phyloP scores from a whole-genome alignment of 2,888 invertebrate species.

The Campopleginae sp. region DNA sequence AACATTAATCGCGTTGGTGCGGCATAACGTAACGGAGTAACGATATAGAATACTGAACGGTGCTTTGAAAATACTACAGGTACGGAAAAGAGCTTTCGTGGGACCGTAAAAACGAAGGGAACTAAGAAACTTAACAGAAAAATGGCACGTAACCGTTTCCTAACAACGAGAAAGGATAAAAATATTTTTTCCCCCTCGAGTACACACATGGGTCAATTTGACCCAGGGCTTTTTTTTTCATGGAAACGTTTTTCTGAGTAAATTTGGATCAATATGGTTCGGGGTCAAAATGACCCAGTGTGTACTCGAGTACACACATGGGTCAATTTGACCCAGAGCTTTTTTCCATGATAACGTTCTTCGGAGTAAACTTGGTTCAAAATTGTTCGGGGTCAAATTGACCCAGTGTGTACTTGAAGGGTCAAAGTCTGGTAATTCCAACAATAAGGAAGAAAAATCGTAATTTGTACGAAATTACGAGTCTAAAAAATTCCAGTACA shows the following conservation, averaged over 20 bases:
- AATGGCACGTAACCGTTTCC: constrained; percentile 31
- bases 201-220: too few relatives aligned
- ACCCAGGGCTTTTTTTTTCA: too few relatives aligned
- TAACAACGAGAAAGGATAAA: constrained; percentile 22
- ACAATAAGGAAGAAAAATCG: background rate
- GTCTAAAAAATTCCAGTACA: constrained; percentile 25
- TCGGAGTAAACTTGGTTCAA: too few relatives aligned
- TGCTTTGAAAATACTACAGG: constrained; percentile 55
- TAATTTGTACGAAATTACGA: constrained; percentile 25
- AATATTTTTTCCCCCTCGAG: constrained; percentile 18
- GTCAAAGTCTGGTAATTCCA: too few relatives aligned
- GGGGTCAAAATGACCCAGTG: too few relatives aligned
- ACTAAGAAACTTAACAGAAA: constrained; percentile 5
- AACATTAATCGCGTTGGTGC: constrained; percentile 12
- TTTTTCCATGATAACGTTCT: too few relatives aligned
- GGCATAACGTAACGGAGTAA: constrained; percentile 47
- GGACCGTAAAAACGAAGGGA: background rate
- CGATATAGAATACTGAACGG: constrained; percentile 65
- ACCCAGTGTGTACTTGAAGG: too few relatives aligned
- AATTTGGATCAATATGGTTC: too few relatives aligned
- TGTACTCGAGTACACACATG: too few relatives aligned
- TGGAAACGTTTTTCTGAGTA: too few relatives aligned
- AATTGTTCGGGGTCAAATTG: too few relatives aligned
- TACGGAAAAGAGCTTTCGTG: constrained; percentile 32
- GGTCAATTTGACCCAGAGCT: too few relatives aligned